Evolutionary conservation across 2,797 vertebrate genomes (phyloP).

Genomic region (Chelmon rostratus): DNA sequence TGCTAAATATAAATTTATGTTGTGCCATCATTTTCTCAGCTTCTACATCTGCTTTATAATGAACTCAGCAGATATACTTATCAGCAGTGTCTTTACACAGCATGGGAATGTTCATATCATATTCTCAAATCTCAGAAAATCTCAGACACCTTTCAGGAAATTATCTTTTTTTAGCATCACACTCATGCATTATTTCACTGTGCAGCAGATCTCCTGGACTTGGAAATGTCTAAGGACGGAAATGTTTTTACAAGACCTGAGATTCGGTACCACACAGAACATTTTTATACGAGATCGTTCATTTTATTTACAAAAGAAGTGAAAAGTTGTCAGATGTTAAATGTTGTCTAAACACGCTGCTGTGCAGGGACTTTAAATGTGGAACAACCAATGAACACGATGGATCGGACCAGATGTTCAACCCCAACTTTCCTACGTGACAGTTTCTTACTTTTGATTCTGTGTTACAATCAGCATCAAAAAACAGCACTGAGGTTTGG

Average conservation of each 20-base stretch:
- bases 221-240: no score
- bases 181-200: neutral
- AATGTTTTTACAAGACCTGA: neutral
- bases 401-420: neutral
- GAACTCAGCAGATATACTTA: neutral
- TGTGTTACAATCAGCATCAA: neutral
- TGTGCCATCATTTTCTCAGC: neutral
- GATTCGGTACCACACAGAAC: neutral
- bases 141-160: neutral
- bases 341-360: neutral
- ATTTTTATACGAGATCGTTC: neutral
- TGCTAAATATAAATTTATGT: neutral
- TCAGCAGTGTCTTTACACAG: neutral
- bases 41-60: neutral
- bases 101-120: fast-evolving
- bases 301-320: neutral
- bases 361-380: neutral
- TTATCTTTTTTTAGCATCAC: neutral
- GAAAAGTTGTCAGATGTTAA: neutral
- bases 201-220: neutral
- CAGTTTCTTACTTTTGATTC: neutral
- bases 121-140: neutral
- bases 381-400: neutral
- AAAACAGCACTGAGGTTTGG: no score
- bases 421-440: neutral